phyloP scores from a whole-genome alignment of 2,113 vertebrate species.

The Cervus canadensis region DNA sequence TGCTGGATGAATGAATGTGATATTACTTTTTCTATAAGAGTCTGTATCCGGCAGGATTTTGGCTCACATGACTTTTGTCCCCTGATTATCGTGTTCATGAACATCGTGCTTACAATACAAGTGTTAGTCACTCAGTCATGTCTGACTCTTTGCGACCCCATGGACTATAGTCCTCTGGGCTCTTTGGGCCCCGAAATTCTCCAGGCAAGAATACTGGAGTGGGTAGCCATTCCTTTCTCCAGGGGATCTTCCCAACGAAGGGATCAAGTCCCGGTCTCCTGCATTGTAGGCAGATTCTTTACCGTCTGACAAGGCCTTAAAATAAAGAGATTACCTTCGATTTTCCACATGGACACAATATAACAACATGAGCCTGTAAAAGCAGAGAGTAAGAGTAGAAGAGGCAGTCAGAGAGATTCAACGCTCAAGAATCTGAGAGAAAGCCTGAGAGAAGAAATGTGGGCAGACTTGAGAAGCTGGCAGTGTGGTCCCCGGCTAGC shows the following conservation, averaged over 20 bases:
- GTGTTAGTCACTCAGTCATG: background rate
- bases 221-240: background rate
- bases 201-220: background rate
- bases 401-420: background rate
- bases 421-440: background rate
- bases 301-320: background rate
- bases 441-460: background rate
- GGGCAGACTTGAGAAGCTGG: background rate
- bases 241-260: background rate
- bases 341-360: background rate
- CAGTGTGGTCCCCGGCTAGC: rapidly evolving
- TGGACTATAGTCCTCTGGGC: background rate
- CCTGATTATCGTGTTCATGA: background rate
- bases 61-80: background rate
- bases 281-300: background rate
- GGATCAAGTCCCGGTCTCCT: background rate
- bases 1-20: background rate
- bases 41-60: background rate
- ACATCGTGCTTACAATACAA: background rate
- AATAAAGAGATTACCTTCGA: background rate
- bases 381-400: background rate
- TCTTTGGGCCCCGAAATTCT: background rate
- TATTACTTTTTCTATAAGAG: background rate
- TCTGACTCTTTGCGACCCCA: rapidly evolving
- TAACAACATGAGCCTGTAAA: background rate